Conservation (phyloP, 2,888 invertebrate genomes). For the Neoitamus cyanurus region DNA sequence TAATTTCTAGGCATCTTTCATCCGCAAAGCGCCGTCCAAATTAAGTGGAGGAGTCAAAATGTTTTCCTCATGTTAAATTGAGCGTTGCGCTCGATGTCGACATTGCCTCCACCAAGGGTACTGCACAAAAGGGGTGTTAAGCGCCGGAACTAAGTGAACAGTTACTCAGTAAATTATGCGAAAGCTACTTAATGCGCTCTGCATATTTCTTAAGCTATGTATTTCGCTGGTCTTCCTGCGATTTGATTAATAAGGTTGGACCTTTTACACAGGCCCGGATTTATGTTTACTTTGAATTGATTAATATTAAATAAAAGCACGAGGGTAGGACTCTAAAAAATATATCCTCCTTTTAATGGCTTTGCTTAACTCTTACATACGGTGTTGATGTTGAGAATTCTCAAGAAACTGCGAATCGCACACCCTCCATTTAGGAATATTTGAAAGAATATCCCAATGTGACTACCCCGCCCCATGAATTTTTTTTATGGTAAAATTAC, state of each 20-base stretch:
- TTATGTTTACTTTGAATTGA: not conserved
- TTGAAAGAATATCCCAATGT: not conserved
- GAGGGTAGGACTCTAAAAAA: not conserved
- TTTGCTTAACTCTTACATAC: too few species aligned
- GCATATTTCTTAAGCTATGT: not conserved
- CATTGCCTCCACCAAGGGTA: not conserved
- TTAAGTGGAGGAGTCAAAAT: conserved; percentile 50
- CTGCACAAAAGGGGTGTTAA: conserved; percentile 40
- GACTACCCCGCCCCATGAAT: not conserved
- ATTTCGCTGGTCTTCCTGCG: not conserved
- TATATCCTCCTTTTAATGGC: too few species aligned
- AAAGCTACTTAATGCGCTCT: conserved; percentile 22
- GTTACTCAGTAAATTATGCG: conserved; percentile 42
- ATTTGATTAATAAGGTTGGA: conserved; percentile 16
- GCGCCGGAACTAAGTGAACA: conserved; percentile 47
- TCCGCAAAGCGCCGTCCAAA: conserved; percentile 49
- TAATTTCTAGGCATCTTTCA: conserved; percentile 50
- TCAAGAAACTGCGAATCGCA: not conserved
- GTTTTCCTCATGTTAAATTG: conserved; percentile 47
- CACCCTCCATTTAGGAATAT: not conserved
- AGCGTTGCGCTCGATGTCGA: conserved; percentile 38
- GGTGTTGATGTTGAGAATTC: too few species aligned
- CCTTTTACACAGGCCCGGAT: not conserved
- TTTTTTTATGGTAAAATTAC: not conserved
- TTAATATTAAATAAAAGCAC: not conserved